A percentile compares a stretch with the other conserved stretches of the same genome.
phyloP scores from a whole-genome alignment of 1,140 invertebrate species.

The Sarcophaga peregrina region DNA sequence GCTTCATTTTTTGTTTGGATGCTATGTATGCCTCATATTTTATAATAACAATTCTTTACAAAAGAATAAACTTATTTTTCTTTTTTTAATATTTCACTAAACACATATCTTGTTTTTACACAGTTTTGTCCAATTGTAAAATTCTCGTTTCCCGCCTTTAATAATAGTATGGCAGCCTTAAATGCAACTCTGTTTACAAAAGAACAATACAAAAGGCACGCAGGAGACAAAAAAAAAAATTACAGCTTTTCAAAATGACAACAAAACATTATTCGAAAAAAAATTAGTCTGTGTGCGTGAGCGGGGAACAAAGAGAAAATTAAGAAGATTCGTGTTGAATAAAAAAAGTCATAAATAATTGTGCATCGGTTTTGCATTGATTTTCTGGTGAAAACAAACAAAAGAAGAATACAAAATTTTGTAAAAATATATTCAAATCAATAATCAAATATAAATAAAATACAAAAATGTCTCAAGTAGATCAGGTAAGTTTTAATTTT shows the following conservation, averaged over 20 bases:
- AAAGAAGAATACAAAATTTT: not conserved
- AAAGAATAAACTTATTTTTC: too few relatives aligned
- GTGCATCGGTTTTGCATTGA: conserved; percentile 32
- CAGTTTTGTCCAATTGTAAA: too few relatives aligned
- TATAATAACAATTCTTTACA: too few relatives aligned
- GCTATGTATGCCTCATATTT: too few relatives aligned
- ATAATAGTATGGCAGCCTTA: not conserved
- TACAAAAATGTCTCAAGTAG: conserved; percentile 39
- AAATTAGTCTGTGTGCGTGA: not conserved
- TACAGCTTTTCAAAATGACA: conserved; percentile 2
- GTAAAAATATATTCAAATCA: not conserved
- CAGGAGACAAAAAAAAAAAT: not conserved
- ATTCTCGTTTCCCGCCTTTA: not conserved
- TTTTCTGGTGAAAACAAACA: conserved; percentile 8
- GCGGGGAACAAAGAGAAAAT: not conserved
- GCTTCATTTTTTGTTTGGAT: too few relatives aligned
- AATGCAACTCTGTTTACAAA: conserved; percentile 4
- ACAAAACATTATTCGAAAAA: not conserved
- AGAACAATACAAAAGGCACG: not conserved
- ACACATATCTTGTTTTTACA: too few relatives aligned
- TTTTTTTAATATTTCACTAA: too few relatives aligned
- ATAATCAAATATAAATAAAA: not conserved
- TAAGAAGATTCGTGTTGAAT: not conserved
- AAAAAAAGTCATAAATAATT: conserved; percentile 28
- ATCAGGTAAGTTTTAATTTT: conserved; percentile 18